Evolutionary conservation across 2,888 invertebrate genomes (phyloP).

Genomic region (Polyommatus icarus): DNA sequence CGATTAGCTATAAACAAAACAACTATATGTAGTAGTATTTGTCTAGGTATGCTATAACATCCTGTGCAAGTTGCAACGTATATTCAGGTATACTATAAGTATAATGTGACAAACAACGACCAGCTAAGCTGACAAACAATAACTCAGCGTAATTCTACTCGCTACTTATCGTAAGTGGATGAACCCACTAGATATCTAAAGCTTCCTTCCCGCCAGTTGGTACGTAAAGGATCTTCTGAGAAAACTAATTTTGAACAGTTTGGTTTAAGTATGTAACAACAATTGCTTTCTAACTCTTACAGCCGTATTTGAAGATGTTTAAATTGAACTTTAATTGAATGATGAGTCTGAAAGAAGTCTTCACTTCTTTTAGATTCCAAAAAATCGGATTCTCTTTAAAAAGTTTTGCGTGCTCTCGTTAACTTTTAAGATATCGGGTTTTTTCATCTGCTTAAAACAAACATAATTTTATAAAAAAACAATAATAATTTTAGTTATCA

Average conservation of each 20-base stretch:
- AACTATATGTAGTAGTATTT: neutral
- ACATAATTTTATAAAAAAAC: too few relatives aligned
- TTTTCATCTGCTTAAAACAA: too few relatives aligned
- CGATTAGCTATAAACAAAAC: neutral
- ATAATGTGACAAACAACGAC: neutral
- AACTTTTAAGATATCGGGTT: too few relatives aligned
- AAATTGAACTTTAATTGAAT: neutral
- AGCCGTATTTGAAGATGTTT: neutral
- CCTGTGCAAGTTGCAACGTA: neutral
- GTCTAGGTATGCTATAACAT: neutral
- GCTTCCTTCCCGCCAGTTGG: conserved; percentile 69
- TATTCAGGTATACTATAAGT: neutral
- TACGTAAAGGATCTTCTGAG: conserved; percentile 41
- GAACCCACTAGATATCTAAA: conserved; percentile 67
- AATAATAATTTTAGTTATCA: neutral
- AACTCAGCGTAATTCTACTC: conserved; percentile 57
- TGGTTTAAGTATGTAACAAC: neutral
- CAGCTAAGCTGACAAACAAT: conserved; percentile 53
- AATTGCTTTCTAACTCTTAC: neutral
- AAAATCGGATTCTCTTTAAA: too few relatives aligned
- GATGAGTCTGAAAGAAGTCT: neutral
- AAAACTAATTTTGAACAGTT: conserved; percentile 33
- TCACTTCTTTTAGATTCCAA: too few relatives aligned
- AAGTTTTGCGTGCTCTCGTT: too few relatives aligned
- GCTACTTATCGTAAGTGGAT: conserved; percentile 51